phyloP scores from a whole-genome alignment of 2,888 invertebrate genomes.

The Tethea ocularis region DNA sequence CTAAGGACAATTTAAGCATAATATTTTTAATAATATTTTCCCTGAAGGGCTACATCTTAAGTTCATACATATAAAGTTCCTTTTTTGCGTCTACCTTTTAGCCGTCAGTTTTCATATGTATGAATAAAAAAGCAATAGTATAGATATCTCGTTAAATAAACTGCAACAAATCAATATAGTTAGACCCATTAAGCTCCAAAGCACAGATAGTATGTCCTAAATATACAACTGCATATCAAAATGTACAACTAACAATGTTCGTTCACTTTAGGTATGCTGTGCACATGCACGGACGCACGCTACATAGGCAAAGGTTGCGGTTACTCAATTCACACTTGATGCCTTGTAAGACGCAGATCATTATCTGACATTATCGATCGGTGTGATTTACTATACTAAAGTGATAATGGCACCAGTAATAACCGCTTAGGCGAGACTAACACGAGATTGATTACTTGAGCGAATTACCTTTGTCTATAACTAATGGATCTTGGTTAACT shows the following conservation, averaged over 20 bases:
- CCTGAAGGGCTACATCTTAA: too few relatives aligned
- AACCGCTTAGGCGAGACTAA: conserved; percentile 45
- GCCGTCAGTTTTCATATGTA: neutral
- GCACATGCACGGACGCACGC: conserved; percentile 15
- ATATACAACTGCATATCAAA: neutral
- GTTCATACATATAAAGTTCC: too few relatives aligned
- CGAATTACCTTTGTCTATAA: conserved; percentile 58
- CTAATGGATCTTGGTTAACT: conserved; percentile 43
- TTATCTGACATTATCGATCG: conserved; percentile 69
- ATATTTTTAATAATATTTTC: too few relatives aligned
- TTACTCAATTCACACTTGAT: conserved; percentile 67
- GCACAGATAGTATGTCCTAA: neutral
- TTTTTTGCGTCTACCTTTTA: neutral
- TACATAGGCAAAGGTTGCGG: conserved; percentile 53
- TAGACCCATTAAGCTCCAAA: neutral
- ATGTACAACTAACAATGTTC: conserved; percentile 12
- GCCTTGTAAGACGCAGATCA: conserved; percentile 60
- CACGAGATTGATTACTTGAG: conserved; percentile 40
- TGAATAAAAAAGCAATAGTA: neutral
- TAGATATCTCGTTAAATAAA: neutral
- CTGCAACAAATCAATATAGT: neutral
- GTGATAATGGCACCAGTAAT: conserved; percentile 70
- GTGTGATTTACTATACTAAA: conserved; percentile 72
- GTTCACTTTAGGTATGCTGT: conserved; percentile 11
- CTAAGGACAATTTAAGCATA: neutral